Conservation (phyloP, 2,113 vertebrate genomes). For the Hassar affinis region DNA sequence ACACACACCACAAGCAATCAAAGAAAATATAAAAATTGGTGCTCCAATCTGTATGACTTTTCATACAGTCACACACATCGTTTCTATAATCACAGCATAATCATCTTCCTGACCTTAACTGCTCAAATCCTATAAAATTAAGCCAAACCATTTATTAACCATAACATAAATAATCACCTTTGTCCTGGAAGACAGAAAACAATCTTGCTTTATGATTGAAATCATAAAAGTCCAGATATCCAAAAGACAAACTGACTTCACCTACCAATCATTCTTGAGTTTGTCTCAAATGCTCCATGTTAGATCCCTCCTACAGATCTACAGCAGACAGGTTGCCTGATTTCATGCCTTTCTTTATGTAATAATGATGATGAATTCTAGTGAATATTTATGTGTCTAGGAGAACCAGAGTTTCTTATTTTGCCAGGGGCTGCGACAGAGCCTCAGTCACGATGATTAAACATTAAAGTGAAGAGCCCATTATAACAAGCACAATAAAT, state of each 20-base stretch:
- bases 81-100: neutral
- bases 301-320: neutral
- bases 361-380: neutral
- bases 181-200: neutral
- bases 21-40: neutral
- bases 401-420: neutral
- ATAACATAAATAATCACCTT: neutral
- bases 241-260: too few species aligned
- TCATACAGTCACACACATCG: too few species aligned
- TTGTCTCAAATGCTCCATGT: neutral
- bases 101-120: neutral
- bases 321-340: neutral
- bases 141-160: neutral
- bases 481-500: too few species aligned
- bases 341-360: too few species aligned
- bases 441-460: neutral
- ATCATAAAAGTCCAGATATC: neutral
- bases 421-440: neutral
- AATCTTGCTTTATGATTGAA: neutral
- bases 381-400: neutral
- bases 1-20: conserved; percentile 3
- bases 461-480: too few species aligned
- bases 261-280: neutral
- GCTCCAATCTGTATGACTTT: too few species aligned
- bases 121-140: neutral